A percentile compares a stretch with the other conserved stretches of the same genome.
These are phyloP conservation scores for Drosophila emarginata DNA, from an alignment of 2,888 invertebrate species.

Conservation along the genomic window DNA sequence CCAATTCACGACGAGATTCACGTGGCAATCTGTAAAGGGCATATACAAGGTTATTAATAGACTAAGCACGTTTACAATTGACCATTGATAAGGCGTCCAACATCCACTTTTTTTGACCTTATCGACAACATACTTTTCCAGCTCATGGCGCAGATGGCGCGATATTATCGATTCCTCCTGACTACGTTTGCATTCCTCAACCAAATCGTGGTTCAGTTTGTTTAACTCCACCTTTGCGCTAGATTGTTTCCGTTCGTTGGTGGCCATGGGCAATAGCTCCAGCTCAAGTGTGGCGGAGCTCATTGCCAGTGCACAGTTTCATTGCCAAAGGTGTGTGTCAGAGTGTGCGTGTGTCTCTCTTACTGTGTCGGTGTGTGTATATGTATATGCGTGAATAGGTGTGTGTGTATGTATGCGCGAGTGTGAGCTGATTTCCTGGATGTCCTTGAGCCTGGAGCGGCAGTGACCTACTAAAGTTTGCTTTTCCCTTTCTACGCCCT, in stretches of 20 bases:
- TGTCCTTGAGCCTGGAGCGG: slow-evolving; percentile 46
- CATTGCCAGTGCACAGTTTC: slow-evolving; percentile 65
- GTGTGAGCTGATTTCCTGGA: slow-evolving; percentile 20
- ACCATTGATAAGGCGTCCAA: too few species aligned
- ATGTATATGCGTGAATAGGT: slow-evolving; percentile 4
- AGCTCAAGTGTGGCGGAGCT: slow-evolving; percentile 58
- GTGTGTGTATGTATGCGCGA: slow-evolving; percentile 7
- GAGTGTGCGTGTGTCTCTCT: neutral
- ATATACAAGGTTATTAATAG: neutral
- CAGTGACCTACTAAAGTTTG: slow-evolving; percentile 60
- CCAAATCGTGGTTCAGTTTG: slow-evolving; percentile 78
- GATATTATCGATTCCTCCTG: slow-evolving; percentile 76
- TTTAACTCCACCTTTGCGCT: slow-evolving; percentile 72
- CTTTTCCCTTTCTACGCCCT: slow-evolving; percentile 46
- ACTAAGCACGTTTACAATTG: neutral
- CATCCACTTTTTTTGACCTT: too few species aligned
- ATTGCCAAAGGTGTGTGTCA: slow-evolving; percentile 52
- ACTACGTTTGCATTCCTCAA: slow-evolving; percentile 80
- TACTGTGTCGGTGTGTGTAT: slow-evolving; percentile 8
- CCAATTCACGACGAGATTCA: slow-evolving; percentile 86
- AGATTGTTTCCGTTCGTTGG: slow-evolving; percentile 63
- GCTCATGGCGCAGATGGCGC: slow-evolving; percentile 76
- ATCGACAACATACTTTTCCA: slow-evolving; percentile 75
- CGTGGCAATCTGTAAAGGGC: slow-evolving; percentile 83
- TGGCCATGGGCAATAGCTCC: slow-evolving; percentile 51